phyloP scores from a whole-genome alignment of 2,888 invertebrate species.

The Seira sanloemensis region DNA sequence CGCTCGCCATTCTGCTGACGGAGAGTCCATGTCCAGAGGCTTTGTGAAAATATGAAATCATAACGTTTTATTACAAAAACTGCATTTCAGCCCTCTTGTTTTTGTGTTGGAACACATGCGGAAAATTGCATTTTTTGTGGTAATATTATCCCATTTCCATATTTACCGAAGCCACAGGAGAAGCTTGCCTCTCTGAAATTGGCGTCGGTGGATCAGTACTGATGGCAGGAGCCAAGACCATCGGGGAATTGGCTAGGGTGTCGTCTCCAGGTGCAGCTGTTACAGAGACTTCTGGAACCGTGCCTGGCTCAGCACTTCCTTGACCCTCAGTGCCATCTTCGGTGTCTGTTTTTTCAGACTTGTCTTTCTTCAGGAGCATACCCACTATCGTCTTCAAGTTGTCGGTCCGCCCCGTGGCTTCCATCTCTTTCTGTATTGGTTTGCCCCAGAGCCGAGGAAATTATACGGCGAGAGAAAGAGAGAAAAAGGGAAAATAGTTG shows the following conservation, averaged over 20 bases:
- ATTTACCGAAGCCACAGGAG: constrained; percentile 32
- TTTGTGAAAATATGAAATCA: neutral
- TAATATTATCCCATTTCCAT: no score
- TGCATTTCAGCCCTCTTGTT: neutral
- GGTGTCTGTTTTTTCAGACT: constrained; percentile 35
- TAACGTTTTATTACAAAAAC: neutral
- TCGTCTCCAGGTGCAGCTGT: neutral
- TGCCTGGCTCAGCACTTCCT: constrained; percentile 17
- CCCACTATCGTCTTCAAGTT: constrained; percentile 72
- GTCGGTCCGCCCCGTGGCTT: constrained; percentile 66
- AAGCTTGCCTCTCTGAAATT: constrained; percentile 31
- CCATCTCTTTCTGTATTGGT: constrained; percentile 68
- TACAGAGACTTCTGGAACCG: constrained; percentile 37
- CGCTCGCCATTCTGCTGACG: constrained; percentile 30
- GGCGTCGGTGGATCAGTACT: constrained; percentile 40
- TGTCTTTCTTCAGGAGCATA: constrained; percentile 64
- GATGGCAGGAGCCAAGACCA: constrained; percentile 7
- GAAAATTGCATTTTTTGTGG: no score
- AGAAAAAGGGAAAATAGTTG: neutral
- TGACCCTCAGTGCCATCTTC: constrained; percentile 20
- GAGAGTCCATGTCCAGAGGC: constrained; percentile 43
- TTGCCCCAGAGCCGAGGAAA: neutral
- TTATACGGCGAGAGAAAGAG: neutral
- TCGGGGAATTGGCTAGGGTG: neutral
- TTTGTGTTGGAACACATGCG: no score